Evolutionary conservation across 2,797 vertebrate species (phyloP), one percentile per base, ranked within the genome.

Genomic region (Cuculus canorus): DNA sequence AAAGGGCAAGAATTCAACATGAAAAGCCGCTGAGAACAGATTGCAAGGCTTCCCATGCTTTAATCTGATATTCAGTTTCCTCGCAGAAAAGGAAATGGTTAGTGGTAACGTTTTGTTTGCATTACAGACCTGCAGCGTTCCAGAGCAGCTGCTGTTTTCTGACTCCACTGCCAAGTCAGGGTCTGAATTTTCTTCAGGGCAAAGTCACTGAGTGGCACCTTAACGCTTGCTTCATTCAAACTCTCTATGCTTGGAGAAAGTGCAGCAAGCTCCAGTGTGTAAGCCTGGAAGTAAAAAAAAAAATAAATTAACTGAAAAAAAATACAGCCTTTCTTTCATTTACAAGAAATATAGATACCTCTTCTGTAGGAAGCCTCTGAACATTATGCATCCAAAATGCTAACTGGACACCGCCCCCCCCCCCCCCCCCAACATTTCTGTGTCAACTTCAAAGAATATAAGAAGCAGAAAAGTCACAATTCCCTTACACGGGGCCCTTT

Each of bases 141-240:
- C 90, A 98, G 95, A 1, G 98, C 98, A 10, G 96, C 88, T 17
- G 98, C 96, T 2, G 97, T 97, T 59, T 98, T 94, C 89, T 97
- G 97, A 50, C 97, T 95, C 99, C 99, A 99, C 64, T 95, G 93
- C 21, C 96, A 97, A 97, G 98, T 98, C 90, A 99, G 87, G 19
- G n/a, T 97, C 61, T 98, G 98, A 57, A 99, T 95, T 23, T 97
- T 98, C 87, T 96, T 98, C 1, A 98, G 76, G 2, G 96, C 97
- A 17, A 97, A 83, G 73, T 99, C 98, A 47, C 97, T 97, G 11
- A 98, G 98, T 5, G 98, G 97, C 94, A 99, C 91, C 84, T 94
- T 97, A 96, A 98, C 96, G 97, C 99, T 99, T 80, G 98, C 96
- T 95, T 99, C 98, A 37, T 99, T 99, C 94, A 99, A 96, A n/a